Evolutionary conservation across 2,113 vertebrate species (phyloP).

Genomic region (Clarias magur): DNA sequence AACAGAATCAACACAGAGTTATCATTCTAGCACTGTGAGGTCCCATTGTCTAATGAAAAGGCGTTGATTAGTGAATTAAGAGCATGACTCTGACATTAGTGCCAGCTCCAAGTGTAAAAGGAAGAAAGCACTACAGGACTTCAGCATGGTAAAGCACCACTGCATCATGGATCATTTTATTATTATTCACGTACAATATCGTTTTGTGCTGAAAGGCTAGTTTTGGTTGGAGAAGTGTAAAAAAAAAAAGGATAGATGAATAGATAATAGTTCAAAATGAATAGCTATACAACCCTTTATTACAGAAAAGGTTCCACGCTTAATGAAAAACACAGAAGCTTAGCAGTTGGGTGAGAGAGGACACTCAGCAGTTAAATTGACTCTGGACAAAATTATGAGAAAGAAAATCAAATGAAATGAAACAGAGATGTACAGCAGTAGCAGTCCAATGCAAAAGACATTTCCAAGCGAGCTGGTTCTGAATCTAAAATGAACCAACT

Average conservation of each 20-base stretch:
- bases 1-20: background rate
- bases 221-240: background rate
- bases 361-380: background rate
- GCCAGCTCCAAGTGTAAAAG: background rate
- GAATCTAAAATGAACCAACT: background rate
- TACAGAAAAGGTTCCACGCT: background rate
- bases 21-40: background rate
- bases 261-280: background rate
- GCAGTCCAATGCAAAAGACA: background rate
- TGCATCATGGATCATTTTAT: background rate
- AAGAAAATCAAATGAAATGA: background rate
- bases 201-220: background rate
- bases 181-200: background rate
- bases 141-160: background rate
- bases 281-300: background rate
- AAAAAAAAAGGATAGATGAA: background rate
- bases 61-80: background rate
- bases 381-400: background rate
- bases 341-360: background rate
- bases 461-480: background rate
- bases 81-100: background rate
- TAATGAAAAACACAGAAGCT: background rate
- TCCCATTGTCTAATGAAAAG: background rate
- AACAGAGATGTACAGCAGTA: background rate
- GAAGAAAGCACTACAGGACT: background rate